Evolutionary conservation across 92 coral and sea anemone species (phyloP), one percentile per base, ranked within the genome.

Genomic region (Epizoanthus ramosus): DNA sequence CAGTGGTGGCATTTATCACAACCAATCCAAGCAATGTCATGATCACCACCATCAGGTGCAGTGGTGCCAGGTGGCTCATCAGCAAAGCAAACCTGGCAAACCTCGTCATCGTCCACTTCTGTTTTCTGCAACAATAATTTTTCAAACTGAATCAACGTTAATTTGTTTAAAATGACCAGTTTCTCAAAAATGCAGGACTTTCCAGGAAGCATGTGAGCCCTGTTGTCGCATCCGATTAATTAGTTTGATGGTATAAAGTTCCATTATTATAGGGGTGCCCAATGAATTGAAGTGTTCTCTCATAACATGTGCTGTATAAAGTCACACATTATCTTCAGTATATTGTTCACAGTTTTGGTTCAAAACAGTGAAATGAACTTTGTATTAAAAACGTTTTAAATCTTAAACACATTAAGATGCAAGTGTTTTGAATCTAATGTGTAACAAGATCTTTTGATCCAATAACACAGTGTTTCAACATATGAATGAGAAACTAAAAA

Each of bases 1-100:
- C 83, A 77, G 1, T 10, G 24, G 18, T 54, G 50, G 28, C 83
- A 79, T n/a, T 33, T 28, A 33, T 79, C 83, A 63, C 83, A 79
- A 17, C 22, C 83, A 5, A 79, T 60, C 83, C 83, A 79, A 22
- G 41, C 25, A 5, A 79, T 71, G 12, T 57, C 5, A 15, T 23
- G 57, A n/a, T n/a, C n/a, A n/a, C n/a, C n/a, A 52, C 57, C 57
- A 52, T 52, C 57, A 7, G 57, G 14, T 0, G 53, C 37, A 8
- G 45, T 43, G 54, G 71, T 28, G 41, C 72, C 83, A 60, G 83
- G 83, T 21, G 83, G 73, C 5, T 79, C 72, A 5, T 3, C 22
- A 25, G 0, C 50, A 23, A 3, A 54, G 19, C 82, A 76, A 14
- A 35, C 68, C 37, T 10, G 6, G 68, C 82, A 76, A 25, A 61